phyloP scores from a whole-genome alignment of 2,888 invertebrate species.

The Drosophila siamana region DNA sequence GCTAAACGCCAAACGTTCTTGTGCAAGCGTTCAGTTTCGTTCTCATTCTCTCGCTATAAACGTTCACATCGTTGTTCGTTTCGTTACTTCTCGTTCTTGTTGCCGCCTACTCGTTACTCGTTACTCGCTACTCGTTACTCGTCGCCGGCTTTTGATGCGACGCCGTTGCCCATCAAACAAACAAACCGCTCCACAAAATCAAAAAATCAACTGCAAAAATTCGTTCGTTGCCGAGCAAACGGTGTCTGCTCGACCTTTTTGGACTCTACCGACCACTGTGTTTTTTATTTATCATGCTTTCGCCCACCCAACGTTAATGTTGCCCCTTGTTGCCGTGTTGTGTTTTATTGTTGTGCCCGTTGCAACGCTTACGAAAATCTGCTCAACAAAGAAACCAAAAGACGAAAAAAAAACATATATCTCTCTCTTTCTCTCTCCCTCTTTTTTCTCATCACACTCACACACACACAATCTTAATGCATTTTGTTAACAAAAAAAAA shows the following conservation, averaged over 20 bases:
- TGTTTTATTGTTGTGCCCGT: constrained; percentile 22
- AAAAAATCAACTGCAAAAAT: constrained; percentile 4
- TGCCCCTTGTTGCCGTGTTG: constrained; percentile 27
- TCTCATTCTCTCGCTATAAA: constrained; percentile 12
- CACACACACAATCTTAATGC: constrained; percentile 12
- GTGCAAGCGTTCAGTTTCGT: neutral
- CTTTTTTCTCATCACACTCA: constrained; percentile 34
- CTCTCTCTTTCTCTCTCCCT: constrained; percentile 38
- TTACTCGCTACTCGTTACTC: neutral
- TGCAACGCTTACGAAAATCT: constrained; percentile 16
- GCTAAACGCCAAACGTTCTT: neutral
- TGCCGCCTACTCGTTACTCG: constrained; percentile 19
- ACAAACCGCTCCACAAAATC: constrained; percentile 7
- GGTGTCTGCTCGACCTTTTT: constrained; percentile 6
- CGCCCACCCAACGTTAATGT: neutral
- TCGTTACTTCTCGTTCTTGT: constrained; percentile 7
- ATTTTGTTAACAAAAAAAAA: constrained; percentile 6
- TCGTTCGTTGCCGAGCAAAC: constrained; percentile 8
- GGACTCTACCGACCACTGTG: constrained; percentile 7
- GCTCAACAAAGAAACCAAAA: neutral
- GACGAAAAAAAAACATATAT: constrained; percentile 11
- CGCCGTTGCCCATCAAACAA: neutral
- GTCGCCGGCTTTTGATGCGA: constrained; percentile 6
- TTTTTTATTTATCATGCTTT: constrained; percentile 23
- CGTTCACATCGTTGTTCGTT: constrained; percentile 12